Evolutionary conservation across 2,797 vertebrate genomes (phyloP).

Genomic region (Avahi laniger): DNA sequence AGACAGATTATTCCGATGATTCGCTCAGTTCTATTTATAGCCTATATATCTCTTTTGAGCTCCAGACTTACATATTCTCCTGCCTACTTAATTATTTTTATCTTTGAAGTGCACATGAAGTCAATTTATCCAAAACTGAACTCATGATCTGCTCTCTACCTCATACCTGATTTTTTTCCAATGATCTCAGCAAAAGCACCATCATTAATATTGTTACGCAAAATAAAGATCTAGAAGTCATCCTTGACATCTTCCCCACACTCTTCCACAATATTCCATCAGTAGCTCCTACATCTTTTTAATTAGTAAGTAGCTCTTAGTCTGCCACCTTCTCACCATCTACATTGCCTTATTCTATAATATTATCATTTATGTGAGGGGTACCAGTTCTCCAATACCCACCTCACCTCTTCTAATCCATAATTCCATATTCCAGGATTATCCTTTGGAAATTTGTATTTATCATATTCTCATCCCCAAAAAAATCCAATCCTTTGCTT

Average conservation of each 20-base stretch:
- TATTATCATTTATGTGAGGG: neutral
- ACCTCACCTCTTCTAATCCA: neutral
- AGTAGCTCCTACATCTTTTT: neutral
- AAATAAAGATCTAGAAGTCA: neutral
- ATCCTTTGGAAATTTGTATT: neutral
- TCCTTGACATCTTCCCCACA: neutral
- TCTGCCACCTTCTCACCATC: neutral
- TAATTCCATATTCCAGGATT: neutral
- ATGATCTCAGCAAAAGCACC: neutral
- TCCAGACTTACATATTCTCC: neutral
- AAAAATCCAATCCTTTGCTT: neutral
- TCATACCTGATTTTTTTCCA: neutral
- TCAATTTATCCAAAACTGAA: neutral
- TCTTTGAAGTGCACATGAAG: neutral
- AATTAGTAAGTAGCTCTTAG: neutral
- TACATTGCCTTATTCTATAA: neutral
- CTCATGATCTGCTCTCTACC: neutral
- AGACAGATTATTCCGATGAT: neutral
- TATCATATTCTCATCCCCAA: neutral
- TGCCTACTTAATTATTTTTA: neutral
- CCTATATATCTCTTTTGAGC: neutral
- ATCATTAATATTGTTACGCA: neutral
- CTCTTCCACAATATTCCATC: neutral
- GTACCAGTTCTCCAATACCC: neutral
- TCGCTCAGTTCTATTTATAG: neutral